A percentile compares a stretch with the other conserved stretches of the same genome.
Conservation (phyloP, 1,140 invertebrate species). For the Euwallacea similis region DNA sequence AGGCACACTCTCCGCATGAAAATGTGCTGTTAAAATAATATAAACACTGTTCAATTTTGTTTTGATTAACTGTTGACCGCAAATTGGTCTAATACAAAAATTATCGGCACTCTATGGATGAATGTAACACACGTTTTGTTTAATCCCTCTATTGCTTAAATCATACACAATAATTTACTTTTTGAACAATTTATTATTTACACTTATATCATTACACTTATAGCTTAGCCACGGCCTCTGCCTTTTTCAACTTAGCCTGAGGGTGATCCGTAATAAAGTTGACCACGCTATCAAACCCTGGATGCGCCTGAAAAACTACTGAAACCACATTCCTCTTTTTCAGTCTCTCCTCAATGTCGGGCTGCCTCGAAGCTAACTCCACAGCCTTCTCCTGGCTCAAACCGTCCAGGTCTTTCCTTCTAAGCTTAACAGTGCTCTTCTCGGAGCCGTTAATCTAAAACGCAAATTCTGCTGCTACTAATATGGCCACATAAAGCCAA, state of each 20-base stretch:
- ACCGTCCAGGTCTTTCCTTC: conserved; percentile 56
- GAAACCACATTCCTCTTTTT: conserved; percentile 39
- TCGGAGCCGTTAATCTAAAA: conserved; percentile 62
- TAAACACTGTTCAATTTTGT: too few relatives aligned
- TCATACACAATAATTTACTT: too few relatives aligned
- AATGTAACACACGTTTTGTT: too few relatives aligned
- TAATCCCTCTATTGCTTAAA: too few relatives aligned
- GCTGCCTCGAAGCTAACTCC: conserved; percentile 56
- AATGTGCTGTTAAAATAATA: too few relatives aligned
- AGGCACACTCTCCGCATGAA: too few relatives aligned
- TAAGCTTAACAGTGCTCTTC: conserved; percentile 57
- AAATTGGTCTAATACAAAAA: too few relatives aligned
- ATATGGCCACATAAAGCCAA: neutral
- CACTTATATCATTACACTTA: too few relatives aligned
- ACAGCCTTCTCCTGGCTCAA: conserved; percentile 60
- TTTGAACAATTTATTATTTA: too few relatives aligned
- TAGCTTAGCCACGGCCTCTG: neutral
- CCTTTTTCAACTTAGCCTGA: neutral
- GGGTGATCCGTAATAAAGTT: conserved; percentile 45
- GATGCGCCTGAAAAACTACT: conserved; percentile 39
- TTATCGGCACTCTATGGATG: too few relatives aligned
- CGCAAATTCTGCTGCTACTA: too few relatives aligned
- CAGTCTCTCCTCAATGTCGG: conserved; percentile 49
- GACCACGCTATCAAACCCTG: conserved; percentile 45
- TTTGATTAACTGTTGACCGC: too few relatives aligned